Evolutionary conservation across 2,113 vertebrate genomes (phyloP).

Genomic region (Leptobrachium leishanense): DNA sequence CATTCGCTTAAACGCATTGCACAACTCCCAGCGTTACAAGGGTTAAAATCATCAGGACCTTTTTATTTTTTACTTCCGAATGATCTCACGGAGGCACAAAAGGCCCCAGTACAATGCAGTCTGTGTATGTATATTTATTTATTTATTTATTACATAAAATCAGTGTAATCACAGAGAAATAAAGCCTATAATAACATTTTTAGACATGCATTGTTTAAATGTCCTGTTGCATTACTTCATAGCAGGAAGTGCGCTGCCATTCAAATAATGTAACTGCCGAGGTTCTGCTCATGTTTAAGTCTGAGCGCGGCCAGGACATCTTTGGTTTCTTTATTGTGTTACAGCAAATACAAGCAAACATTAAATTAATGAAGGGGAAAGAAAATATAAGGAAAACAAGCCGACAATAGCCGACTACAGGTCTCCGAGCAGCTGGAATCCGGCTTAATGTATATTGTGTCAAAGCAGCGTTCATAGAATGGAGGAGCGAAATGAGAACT

Average conservation of each 20-base stretch:
- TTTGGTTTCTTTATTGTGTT: not conserved
- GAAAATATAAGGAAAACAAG: slow-evolving; percentile 4
- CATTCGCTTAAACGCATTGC: no score
- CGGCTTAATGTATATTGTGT: not conserved
- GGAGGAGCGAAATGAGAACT: not conserved
- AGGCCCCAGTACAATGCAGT: no score
- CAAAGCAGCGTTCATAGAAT: not conserved
- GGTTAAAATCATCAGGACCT: no score
- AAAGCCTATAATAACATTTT: no score
- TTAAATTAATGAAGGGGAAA: not conserved
- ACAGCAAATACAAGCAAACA: slow-evolving; percentile 4
- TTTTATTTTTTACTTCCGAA: no score
- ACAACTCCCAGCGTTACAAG: no score
- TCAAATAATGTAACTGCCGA: no score
- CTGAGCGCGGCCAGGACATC: not conserved
- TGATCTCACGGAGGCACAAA: no score
- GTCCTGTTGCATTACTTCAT: slow-evolving; percentile 14
- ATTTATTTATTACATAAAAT: no score
- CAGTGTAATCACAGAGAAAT: no score
- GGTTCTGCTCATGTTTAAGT: not conserved
- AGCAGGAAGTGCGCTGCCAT: not conserved
- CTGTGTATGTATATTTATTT: no score
- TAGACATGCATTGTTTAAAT: not conserved
- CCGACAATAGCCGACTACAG: not conserved
- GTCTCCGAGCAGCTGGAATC: not conserved